Conservation (phyloP, 2,113 vertebrate species). For the Bos javanicus region DNA sequence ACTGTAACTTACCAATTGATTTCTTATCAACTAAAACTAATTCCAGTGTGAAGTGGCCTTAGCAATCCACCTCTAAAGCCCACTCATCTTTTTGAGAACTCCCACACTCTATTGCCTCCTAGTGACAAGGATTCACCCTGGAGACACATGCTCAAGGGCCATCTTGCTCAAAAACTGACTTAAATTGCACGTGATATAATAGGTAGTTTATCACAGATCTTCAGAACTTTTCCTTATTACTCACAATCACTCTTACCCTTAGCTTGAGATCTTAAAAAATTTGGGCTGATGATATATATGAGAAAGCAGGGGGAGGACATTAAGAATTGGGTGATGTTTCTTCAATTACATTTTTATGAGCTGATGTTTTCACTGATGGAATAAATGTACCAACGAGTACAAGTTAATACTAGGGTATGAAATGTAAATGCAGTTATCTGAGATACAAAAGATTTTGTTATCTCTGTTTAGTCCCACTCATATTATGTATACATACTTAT, state of each 20-base stretch:
- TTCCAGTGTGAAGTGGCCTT: background rate
- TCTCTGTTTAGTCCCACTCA: slow-evolving; percentile 4
- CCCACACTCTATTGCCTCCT: background rate
- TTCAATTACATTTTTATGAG: slow-evolving; percentile 41
- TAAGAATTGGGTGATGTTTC: background rate
- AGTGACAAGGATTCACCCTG: background rate
- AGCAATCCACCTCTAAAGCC: background rate
- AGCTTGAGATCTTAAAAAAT: slow-evolving; percentile 16
- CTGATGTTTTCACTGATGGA: slow-evolving; percentile 23
- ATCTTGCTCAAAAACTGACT: background rate
- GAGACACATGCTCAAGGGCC: background rate
- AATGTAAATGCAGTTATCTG: slow-evolving; percentile 40
- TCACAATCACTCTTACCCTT: slow-evolving; percentile 17
- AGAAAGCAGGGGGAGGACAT: background rate
- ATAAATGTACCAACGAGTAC: slow-evolving; percentile 30
- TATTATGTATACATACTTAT: slow-evolving; percentile 27
- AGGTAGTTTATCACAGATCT: background rate
- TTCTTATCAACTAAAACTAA: background rate
- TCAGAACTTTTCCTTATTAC: background rate
- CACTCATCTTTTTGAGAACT: background rate
- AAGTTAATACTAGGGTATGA: slow-evolving; percentile 45
- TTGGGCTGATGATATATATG: background rate
- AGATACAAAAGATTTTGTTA: slow-evolving; percentile 31
- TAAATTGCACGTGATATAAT: background rate
- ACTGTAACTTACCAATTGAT: background rate